Base-by-base conservation (phyloP, 2,888 invertebrate species). In the Fragum sueziense region DNA sequence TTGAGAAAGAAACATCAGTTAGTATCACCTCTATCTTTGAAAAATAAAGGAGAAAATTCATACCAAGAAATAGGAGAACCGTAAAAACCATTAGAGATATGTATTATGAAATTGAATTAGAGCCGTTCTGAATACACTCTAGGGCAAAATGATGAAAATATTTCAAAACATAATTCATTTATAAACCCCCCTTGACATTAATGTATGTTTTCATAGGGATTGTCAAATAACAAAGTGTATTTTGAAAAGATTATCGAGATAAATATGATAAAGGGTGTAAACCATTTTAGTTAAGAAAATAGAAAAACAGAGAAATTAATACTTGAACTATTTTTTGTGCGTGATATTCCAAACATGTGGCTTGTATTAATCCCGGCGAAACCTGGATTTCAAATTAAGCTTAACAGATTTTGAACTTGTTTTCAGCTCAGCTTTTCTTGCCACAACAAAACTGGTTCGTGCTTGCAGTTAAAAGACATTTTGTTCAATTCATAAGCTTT, bases 181-280 rank as follows among this genome's bases (percentile, higher is more conserved):
- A 25, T 65, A 37, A 11, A 41, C 9, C 22, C 34, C 41, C 27
- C 41, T 25, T 65, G 65, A 65, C 65, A 65, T 37, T 65, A 65
- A 65, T 41, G 65, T 65, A 65, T 65, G 65, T 65, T 65, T 65
- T 65, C 25, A 25, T 65, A 41, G 41, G 65, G 34, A 34, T 65
- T 41, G 41, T 37, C 65, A 37, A 41, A 65, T 41, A n/a, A 65
- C 41, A 41, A 65, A 65, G 65, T 22, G n/a, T 65, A 65, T 65
- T 65, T 65, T 33, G 65, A 65, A 41, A 65, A 65, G 65, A 65
- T 65, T 65, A 41, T 33, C 41, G 22, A 65, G 65, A 65, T 65
- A 65, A 65, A 65, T 65, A 65, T 41, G 61, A 65, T 41, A 65
- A 27, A 34, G 41, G 65, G 41, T 65, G 37, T 41, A 65, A 65